A percentile compares a stretch with the other conserved stretches of the same genome.
Evolutionary conservation across 2,113 vertebrate genomes (phyloP).

Genomic region (Tupaia chinensis): DNA sequence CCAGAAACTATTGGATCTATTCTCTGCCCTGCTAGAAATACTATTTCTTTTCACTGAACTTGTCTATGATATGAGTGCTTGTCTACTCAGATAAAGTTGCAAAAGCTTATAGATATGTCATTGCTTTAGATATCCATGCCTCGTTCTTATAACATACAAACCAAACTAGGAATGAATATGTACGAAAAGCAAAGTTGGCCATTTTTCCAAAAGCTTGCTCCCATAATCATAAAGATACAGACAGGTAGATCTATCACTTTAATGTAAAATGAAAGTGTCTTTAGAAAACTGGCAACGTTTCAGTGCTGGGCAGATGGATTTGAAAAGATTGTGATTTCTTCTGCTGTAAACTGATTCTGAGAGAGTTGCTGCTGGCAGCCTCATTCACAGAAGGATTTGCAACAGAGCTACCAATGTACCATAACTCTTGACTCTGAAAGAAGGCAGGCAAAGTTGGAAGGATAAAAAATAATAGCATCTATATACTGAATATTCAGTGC

Average conservation of each 20-base stretch:
- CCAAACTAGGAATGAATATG: constrained; percentile 40
- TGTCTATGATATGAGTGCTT: constrained; percentile 23
- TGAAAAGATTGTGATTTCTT: constrained; percentile 69
- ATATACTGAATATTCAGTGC: background rate
- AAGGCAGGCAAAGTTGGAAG: background rate
- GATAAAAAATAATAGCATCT: background rate
- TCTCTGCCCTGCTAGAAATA: constrained; percentile 59
- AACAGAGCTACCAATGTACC: background rate
- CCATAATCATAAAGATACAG: constrained; percentile 48
- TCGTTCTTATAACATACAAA: constrained; percentile 47
- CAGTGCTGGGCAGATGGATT: constrained; percentile 44
- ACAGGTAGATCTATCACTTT: constrained; percentile 73
- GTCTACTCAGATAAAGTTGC: constrained; percentile 40
- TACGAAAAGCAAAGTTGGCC: constrained; percentile 53
- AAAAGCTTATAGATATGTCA: background rate
- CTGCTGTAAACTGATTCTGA: constrained; percentile 46
- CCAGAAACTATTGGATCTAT: constrained; percentile 65
- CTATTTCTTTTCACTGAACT: constrained; percentile 46
- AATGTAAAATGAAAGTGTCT: constrained; percentile 76
- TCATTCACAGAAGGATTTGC: background rate
- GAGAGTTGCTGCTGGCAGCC: constrained; percentile 9
- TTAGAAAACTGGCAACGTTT: constrained; percentile 68
- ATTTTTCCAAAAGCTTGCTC: constrained; percentile 52
- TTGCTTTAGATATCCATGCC: background rate
- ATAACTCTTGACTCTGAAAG: background rate